These are phyloP conservation scores for Sebastiscus tertius DNA, from an alignment of 2,797 vertebrate species.

Conservation along the genomic window DNA sequence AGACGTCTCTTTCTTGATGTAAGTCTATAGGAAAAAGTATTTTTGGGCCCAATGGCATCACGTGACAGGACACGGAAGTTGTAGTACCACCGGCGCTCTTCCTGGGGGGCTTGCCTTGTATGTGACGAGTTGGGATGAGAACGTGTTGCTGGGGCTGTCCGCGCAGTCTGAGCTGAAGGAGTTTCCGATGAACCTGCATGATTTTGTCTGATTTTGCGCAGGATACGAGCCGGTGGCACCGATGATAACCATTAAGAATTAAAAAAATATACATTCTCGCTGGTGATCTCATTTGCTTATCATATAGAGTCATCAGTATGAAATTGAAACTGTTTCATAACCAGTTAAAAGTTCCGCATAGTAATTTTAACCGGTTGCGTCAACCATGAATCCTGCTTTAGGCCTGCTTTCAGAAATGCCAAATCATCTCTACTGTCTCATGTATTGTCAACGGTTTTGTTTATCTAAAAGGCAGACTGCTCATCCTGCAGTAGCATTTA, in stretches of 20 bases:
- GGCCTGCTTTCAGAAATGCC: not conserved
- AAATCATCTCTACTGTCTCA: not conserved
- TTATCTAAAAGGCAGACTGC: not conserved
- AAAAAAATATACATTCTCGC: too few relatives aligned
- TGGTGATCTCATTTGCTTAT: too few relatives aligned
- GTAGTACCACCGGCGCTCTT: too few relatives aligned
- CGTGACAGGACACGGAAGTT: too few relatives aligned
- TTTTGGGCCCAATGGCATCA: too few relatives aligned
- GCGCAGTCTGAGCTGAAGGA: not conserved
- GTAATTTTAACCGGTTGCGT: not conserved
- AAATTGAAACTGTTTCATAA: not conserved
- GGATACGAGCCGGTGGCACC: rapidly evolving
- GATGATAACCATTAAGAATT: not conserved
- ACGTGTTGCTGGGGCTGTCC: too few relatives aligned
- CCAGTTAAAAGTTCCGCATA: not conserved
- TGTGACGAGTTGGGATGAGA: too few relatives aligned
- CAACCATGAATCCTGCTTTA: not conserved
- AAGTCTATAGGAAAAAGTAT: rapidly evolving
- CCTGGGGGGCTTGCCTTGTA: too few relatives aligned
- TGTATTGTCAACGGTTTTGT: not conserved
- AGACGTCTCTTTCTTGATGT: too few relatives aligned
- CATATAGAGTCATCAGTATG: too few relatives aligned
- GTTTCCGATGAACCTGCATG: too few relatives aligned
- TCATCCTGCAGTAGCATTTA: not conserved
- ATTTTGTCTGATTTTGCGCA: not conserved